These are phyloP conservation scores for Ctenicera cuprea DNA, from an alignment of 2,888 invertebrate species.

Conservation along the genomic window DNA sequence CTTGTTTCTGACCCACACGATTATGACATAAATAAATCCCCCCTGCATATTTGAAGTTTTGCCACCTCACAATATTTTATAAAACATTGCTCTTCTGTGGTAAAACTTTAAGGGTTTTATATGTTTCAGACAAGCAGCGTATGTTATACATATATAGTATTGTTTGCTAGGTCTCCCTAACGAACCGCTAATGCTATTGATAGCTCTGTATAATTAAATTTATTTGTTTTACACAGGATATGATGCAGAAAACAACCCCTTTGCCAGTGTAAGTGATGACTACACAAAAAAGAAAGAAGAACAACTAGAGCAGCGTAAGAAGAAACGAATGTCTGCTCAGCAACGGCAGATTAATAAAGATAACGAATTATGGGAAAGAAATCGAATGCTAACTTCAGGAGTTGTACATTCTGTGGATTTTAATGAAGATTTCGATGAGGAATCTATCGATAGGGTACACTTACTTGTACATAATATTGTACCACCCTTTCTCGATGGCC, in stretches of 20 bases:
- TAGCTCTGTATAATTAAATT: no score
- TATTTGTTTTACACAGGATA: constrained; percentile 76
- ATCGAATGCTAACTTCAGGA: constrained; percentile 96
- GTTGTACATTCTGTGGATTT: constrained; percentile 93
- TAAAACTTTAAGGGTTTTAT: no score
- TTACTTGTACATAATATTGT: constrained; percentile 98
- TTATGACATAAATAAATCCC: no score
- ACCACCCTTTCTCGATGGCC: constrained; percentile 98
- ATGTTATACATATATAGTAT: no score
- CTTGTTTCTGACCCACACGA: no score
- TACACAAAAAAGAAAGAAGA: constrained; percentile 96
- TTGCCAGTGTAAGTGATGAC: constrained; percentile 91
- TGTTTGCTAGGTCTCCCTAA: no score
- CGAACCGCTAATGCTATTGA: no score
- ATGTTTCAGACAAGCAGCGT: no score
- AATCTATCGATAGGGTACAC: constrained; percentile 95
- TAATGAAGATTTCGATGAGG: constrained; percentile 96
- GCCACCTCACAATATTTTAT: no score
- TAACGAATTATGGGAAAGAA: constrained; percentile 99
- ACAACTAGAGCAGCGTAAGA: constrained; percentile 91
- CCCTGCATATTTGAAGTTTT: no score
- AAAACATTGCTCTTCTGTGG: no score
- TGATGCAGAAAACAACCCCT: constrained; percentile 95
- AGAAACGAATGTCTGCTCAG: constrained; percentile 95
- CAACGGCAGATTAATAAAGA: constrained; percentile 98